Evolutionary conservation across 2,888 invertebrate species (phyloP).

Genomic region (Pandemis heparana): DNA sequence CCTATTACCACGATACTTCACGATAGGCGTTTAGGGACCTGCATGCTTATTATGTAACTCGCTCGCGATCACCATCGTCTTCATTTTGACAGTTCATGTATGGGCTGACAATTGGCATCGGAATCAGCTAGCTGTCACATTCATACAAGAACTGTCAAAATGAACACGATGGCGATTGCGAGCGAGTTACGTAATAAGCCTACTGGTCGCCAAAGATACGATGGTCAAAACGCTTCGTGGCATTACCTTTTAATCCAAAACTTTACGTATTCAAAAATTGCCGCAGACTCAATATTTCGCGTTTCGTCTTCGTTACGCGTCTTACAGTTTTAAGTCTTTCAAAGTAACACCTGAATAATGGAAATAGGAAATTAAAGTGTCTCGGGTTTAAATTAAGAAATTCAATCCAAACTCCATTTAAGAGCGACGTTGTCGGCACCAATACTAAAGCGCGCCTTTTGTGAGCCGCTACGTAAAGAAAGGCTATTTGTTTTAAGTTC

Average conservation of each 20-base stretch:
- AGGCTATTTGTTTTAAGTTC: conserved; percentile 28
- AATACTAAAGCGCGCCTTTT: conserved; percentile 17
- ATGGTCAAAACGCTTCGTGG: too few relatives aligned
- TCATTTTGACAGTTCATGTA: too few relatives aligned
- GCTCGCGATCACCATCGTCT: too few relatives aligned
- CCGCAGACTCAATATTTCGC: conserved; percentile 4
- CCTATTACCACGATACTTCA: too few relatives aligned
- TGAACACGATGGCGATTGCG: too few relatives aligned
- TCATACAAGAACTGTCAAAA: too few relatives aligned
- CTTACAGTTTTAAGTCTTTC: conserved; percentile 33
- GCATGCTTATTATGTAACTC: too few relatives aligned
- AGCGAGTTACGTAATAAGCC: too few relatives aligned
- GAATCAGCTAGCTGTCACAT: too few relatives aligned
- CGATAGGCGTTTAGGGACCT: too few relatives aligned
- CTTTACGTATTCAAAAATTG: not conserved
- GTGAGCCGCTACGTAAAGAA: conserved; percentile 17
- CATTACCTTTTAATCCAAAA: not conserved
- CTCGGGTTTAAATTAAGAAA: conserved; percentile 38
- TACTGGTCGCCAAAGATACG: too few relatives aligned
- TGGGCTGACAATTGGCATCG: too few relatives aligned
- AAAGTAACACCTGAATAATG: conserved; percentile 41
- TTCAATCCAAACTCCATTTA: conserved; percentile 40
- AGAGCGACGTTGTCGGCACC: conserved; percentile 9
- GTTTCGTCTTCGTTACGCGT: conserved; percentile 13
- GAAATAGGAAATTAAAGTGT: conserved; percentile 40